These are phyloP conservation scores for Cochlearius cochlearius DNA, from an alignment of 2,113 vertebrate genomes.

Conservation along the genomic window DNA sequence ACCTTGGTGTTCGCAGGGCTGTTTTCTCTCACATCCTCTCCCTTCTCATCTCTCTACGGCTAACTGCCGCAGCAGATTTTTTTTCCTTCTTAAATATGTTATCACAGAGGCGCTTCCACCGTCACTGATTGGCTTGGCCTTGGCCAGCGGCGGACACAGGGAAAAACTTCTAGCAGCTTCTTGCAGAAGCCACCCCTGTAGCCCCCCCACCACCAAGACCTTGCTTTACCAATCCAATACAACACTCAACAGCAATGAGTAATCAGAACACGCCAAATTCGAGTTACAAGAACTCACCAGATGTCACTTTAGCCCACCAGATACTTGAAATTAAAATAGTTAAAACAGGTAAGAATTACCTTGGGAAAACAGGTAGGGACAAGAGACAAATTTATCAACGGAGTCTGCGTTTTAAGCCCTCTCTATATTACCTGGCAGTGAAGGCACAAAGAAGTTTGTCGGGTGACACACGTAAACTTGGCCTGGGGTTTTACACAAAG, in stretches of 20 bases:
- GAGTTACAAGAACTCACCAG: not conserved
- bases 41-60: too few relatives aligned
- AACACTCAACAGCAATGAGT: not conserved
- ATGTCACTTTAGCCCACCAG: not conserved
- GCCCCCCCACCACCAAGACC: too few relatives aligned
- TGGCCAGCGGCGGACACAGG: too few relatives aligned
- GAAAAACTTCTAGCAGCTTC: too few relatives aligned
- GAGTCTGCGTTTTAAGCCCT: not conserved
- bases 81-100: too few relatives aligned
- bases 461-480: not conserved
- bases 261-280: not conserved
- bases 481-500: not conserved
- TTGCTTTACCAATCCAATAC: too few relatives aligned
- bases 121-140: too few relatives aligned
- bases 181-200: too few relatives aligned
- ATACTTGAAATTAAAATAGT: not conserved
- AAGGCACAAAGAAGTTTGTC: not conserved
- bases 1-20: too few relatives aligned
- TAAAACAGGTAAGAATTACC: not conserved
- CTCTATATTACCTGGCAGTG: not conserved
- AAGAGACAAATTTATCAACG: not conserved
- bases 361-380: not conserved
- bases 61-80: too few relatives aligned
- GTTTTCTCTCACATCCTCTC: too few relatives aligned
- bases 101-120: too few relatives aligned